Percentiles rank a stretch among this genome's conserved stretches.
phyloP scores from a whole-genome alignment of 1,140 invertebrate species.

The Leguminivora glycinivorella region DNA sequence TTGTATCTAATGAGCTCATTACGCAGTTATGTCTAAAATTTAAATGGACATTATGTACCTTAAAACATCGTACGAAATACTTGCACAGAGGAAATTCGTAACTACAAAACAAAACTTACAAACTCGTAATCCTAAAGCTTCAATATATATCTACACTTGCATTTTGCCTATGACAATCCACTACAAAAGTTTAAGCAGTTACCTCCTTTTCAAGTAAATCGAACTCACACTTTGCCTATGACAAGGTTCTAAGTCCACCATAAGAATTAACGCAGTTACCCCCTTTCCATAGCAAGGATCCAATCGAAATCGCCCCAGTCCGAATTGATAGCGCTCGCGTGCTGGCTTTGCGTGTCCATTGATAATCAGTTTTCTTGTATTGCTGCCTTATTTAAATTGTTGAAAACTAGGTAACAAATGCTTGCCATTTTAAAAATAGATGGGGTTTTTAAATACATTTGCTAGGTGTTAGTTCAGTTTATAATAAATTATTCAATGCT shows the following conservation, averaged over 20 bases:
- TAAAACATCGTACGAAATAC: too few relatives aligned
- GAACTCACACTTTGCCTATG: background rate
- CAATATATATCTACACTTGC: background rate
- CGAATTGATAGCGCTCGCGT: slow-evolving; percentile 13
- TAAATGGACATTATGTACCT: too few relatives aligned
- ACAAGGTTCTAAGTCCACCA: background rate
- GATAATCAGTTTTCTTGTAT: slow-evolving; percentile 27
- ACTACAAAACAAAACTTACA: background rate
- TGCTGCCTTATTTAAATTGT: slow-evolving; percentile 26
- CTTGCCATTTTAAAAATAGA: slow-evolving; percentile 27
- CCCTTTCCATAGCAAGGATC: background rate
- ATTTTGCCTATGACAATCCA: background rate
- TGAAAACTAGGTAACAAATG: slow-evolving; percentile 26
- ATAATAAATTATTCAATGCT: background rate
- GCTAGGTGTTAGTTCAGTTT: background rate
- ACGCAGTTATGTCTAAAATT: too few relatives aligned
- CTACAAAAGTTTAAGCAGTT: background rate
- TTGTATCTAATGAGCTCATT: too few relatives aligned
- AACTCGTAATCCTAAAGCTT: background rate
- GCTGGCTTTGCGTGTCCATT: slow-evolving; percentile 15
- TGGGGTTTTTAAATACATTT: background rate
- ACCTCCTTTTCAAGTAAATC: background rate
- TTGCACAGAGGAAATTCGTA: too few relatives aligned
- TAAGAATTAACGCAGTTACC: background rate
- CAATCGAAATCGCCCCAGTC: slow-evolving; percentile 16